Base-by-base conservation (phyloP, 2,888 invertebrate genomes). In the Chorisops tibialis region DNA sequence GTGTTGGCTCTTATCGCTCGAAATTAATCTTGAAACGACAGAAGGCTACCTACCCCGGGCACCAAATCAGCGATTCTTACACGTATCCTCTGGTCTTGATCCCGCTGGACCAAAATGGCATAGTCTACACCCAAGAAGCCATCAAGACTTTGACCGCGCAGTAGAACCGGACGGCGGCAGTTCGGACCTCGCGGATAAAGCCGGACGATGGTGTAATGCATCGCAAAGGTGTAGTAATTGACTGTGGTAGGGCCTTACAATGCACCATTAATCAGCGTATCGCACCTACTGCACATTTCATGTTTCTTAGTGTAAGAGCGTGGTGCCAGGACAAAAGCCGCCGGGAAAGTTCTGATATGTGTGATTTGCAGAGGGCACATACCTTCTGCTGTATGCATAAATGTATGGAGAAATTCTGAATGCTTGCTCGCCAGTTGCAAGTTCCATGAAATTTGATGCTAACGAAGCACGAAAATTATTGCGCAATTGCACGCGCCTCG, bases 11-110 rank as follows among this genome's bases (percentile, higher is more conserved):
- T 54, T 54, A 54, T 54, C 52, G 52, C 14, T 22, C 39, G 24
- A 38, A 54, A 54, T 54, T 54, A 54, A 54, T 54, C 52, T 54
- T 12, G 19, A 41, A 54, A 54, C 39, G 39, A 54, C 52, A 54
- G 52, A 54, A 38, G 39, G 30, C 7, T 9, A 30, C 5, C 30
- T 30, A n/a, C n/a, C n/a, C n/a, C n/a, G 30, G 30, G 30, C 30
- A 30, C n/a, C n/a, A n/a, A n/a, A n/a, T n/a, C n/a, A n/a, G n/a
- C n/a, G n/a, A n/a, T n/a, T 30, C 5, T 30, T 30, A 9, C 9
- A 30, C 30, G 30, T 30, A 30, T 30, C 30, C 30, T n/a, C 30
- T 7, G 30, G 30, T 30, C 30, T 30, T 30, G 7, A 9, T 30
- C 30, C 30, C 5, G 30, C 2, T n/a, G n/a, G n/a, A n/a, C n/a